Evolutionary conservation across 2,797 vertebrate species (phyloP).

Genomic region (Octomys mimax): DNA sequence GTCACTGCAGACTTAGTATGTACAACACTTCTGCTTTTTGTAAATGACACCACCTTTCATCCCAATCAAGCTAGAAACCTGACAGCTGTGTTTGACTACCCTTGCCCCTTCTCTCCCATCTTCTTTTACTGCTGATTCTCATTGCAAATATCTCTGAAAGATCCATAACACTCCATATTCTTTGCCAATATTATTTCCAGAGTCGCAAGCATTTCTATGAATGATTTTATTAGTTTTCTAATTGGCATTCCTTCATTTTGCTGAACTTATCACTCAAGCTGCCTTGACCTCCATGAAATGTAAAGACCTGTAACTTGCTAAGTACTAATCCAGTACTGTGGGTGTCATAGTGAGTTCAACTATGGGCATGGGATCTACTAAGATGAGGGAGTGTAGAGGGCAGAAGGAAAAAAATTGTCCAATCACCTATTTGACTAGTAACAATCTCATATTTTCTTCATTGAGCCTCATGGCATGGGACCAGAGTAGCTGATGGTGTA

Average conservation of each 20-base stretch:
- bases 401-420: background rate
- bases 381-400: background rate
- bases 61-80: conserved; percentile 44
- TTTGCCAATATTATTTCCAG: background rate
- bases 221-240: background rate
- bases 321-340: background rate
- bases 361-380: background rate
- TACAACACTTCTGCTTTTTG: conserved; percentile 47
- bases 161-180: background rate
- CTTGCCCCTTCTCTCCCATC: background rate
- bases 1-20: conserved; percentile 64
- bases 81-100: background rate
- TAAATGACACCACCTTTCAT: conserved; percentile 50
- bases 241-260: background rate
- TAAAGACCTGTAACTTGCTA: background rate
- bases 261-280: background rate
- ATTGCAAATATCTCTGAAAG: background rate
- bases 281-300: background rate
- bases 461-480: background rate
- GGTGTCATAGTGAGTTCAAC: background rate
- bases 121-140: background rate
- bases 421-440: conserved; percentile 1
- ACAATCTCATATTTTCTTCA: conserved; percentile 8
- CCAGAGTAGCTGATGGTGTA: background rate
- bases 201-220: background rate